Percentiles rank a stretch among this genome's conserved stretches.
phyloP scores from a whole-genome alignment of 2,888 invertebrate genomes.

The Cephalotes varians region DNA sequence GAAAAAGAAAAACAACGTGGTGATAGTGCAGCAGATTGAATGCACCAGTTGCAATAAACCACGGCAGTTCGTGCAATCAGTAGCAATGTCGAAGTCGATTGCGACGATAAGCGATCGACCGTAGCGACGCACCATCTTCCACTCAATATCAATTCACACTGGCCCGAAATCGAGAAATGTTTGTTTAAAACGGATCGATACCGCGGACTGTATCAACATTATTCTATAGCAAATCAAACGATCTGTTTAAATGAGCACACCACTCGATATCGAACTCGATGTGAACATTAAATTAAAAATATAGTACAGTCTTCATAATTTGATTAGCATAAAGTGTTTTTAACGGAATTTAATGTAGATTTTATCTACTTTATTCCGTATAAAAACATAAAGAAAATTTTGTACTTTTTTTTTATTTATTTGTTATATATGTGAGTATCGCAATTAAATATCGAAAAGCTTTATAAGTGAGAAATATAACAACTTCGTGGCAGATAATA shows the following conservation, averaged over 20 bases:
- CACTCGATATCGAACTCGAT: neutral
- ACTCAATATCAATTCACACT: conserved; percentile 16
- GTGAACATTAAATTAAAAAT: neutral
- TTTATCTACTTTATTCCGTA: neutral
- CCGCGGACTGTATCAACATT: neutral
- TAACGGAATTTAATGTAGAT: neutral
- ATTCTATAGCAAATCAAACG: neutral
- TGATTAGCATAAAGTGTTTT: neutral
- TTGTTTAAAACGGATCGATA: conserved; percentile 16
- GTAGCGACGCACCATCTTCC: conserved; percentile 10
- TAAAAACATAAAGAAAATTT: neutral
- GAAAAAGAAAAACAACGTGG: neutral
- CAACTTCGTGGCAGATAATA: neutral
- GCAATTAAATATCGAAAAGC: neutral
- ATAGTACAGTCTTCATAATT: neutral
- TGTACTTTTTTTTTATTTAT: neutral
- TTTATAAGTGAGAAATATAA: neutral
- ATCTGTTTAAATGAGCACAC: neutral
- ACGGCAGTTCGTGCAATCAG: neutral
- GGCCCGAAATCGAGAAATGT: neutral
- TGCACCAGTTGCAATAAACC: conserved; percentile 17
- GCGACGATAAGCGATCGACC: conserved; percentile 27
- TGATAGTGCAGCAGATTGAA: neutral
- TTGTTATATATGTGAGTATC: neutral
- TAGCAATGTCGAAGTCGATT: conserved; percentile 30